Percentiles rank a stretch among this genome's conserved stretches.
Conservation (phyloP, 2,888 invertebrate species). For the Busseola fusca region DNA sequence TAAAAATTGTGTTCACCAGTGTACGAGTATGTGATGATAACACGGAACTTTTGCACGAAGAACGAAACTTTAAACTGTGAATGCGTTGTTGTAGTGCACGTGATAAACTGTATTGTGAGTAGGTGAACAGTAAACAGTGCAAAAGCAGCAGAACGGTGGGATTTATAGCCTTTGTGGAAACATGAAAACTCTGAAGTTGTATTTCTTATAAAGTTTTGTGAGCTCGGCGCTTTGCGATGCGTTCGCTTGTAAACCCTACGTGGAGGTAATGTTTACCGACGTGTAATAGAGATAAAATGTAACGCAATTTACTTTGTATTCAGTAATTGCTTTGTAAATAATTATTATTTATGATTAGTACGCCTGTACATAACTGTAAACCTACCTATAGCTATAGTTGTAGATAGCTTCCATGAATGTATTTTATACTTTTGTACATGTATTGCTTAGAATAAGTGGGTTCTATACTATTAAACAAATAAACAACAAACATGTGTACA, state of each 20-base stretch:
- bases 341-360: conserved; percentile 79
- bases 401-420: conserved; percentile 68
- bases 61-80: conserved; percentile 73
- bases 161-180: conserved; percentile 81
- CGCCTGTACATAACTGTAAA: conserved; percentile 75
- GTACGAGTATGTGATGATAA: conserved; percentile 73
- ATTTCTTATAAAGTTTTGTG: conserved; percentile 77
- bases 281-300: conserved; percentile 64
- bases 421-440: conserved; percentile 73
- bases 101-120: conserved; percentile 83
- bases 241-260: conserved; percentile 64
- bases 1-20: conserved; percentile 66
- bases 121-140: conserved; percentile 80
- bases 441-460: conserved; percentile 67
- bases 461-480: conserved; percentile 67
- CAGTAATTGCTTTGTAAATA: conserved; percentile 81
- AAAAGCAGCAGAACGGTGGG: conserved; percentile 77
- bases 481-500: conserved; percentile 32
- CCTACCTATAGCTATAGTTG: conserved; percentile 69
- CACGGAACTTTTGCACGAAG: conserved; percentile 67
- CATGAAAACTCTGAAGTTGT: conserved; percentile 81
- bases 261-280: conserved; percentile 69
- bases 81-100: conserved; percentile 77
- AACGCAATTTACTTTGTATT: conserved; percentile 66
- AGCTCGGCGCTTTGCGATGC: conserved; percentile 65